Conservation (phyloP, 2,113 vertebrate species). For the Spheniscus mendiculus region DNA sequence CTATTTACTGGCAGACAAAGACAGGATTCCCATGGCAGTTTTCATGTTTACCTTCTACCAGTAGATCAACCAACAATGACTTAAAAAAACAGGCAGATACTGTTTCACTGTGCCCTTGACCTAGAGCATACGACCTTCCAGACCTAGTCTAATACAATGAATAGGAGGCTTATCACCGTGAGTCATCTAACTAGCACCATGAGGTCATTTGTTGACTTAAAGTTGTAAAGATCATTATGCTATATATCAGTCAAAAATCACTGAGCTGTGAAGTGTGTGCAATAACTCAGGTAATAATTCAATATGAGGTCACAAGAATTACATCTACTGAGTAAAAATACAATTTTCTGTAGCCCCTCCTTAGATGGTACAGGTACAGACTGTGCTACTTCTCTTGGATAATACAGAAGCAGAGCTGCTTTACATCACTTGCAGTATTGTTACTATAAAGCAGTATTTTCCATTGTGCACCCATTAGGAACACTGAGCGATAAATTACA, state of each 20-base stretch:
- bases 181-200: not conserved
- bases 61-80: not conserved
- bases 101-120: not conserved
- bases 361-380: not conserved
- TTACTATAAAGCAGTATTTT: not conserved
- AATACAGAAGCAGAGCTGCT: not conserved
- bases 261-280: not conserved
- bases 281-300: not conserved
- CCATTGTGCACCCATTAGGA: not conserved
- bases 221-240: not conserved
- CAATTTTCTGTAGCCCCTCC: not conserved
- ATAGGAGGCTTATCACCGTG: not conserved
- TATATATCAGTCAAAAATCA: not conserved
- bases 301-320: not conserved
- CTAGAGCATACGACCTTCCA: not conserved
- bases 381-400: not conserved
- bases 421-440: not conserved
- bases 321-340: not conserved
- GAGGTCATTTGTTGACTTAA: slow-evolving; percentile 24
- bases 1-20: not conserved
- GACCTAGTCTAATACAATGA: not conserved
- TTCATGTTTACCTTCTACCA: not conserved
- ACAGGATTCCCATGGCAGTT: not conserved
- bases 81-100: not conserved
- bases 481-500: not conserved